These are phyloP conservation scores for Euzophera pinguis DNA, from an alignment of 2,888 invertebrate species.

Conservation along the genomic window DNA sequence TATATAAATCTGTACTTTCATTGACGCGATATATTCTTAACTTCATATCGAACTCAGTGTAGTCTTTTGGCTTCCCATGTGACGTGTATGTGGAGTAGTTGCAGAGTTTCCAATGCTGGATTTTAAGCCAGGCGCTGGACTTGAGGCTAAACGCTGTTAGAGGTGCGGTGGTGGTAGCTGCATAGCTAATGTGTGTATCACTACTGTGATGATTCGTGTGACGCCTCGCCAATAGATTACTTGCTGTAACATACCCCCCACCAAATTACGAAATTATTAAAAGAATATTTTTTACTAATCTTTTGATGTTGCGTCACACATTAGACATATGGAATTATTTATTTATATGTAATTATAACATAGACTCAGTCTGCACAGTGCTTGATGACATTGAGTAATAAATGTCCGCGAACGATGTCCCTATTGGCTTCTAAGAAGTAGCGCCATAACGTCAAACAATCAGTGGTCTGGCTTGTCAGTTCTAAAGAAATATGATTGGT, in stretches of 20 bases:
- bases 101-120: background rate
- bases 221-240: background rate
- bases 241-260: too few relatives aligned
- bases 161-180: conserved; percentile 50
- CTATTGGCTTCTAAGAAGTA: conserved; percentile 9
- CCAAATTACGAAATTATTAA: too few relatives aligned
- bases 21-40: too few relatives aligned
- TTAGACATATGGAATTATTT: conserved; percentile 15
- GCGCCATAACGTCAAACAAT: conserved; percentile 14
- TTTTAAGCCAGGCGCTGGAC: conserved; percentile 10
- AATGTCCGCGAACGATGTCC: conserved; percentile 19
- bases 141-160: conserved; percentile 31
- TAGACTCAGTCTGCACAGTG: conserved; percentile 29
- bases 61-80: background rate
- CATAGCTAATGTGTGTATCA: conserved; percentile 42
- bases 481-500: background rate
- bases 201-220: conserved; percentile 18
- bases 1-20: too few relatives aligned
- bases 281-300: background rate
- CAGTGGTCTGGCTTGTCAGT: background rate
- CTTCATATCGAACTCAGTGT: too few relatives aligned
- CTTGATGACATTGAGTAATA: conserved; percentile 27
- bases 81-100: background rate
- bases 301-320: conserved; percentile 14
- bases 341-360: conserved; percentile 22